Conservation (phyloP, 2,888 invertebrate genomes). For the Drosophila buzzatii region DNA sequence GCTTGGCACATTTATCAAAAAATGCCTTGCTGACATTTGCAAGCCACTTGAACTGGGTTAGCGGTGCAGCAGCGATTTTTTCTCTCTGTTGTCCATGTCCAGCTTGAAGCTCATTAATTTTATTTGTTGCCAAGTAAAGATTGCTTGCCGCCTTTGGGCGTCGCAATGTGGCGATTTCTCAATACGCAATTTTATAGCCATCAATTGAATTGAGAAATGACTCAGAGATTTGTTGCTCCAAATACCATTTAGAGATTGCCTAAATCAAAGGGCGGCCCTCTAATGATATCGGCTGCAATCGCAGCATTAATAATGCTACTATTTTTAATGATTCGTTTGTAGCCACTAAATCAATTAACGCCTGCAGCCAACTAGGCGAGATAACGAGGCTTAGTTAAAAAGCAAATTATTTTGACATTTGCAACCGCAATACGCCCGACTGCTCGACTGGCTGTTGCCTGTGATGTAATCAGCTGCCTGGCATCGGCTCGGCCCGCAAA, state of each 20-base stretch:
- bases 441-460: constrained; percentile 26
- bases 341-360: constrained; percentile 72
- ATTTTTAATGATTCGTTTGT: constrained; percentile 40
- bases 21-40: constrained; percentile 73
- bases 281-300: constrained; percentile 47
- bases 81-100: constrained; percentile 37
- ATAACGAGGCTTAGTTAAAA: constrained; percentile 56
- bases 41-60: constrained; percentile 73
- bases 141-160: constrained; percentile 44
- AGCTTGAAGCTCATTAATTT: constrained; percentile 68
- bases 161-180: constrained; percentile 58
- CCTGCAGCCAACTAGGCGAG: constrained; percentile 58
- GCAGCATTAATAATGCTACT: constrained; percentile 47
- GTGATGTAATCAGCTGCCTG: constrained; percentile 63
- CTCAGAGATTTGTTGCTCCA: constrained; percentile 15
- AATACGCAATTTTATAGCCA: constrained; percentile 64
- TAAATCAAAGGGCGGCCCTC: constrained; percentile 62
- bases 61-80: constrained; percentile 45
- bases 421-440: constrained; percentile 76
- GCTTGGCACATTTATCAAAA: constrained; percentile 78
- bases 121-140: constrained; percentile 58
- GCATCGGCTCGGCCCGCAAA: constrained; percentile 52
- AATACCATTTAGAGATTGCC: constrained; percentile 48
- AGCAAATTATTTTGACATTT: constrained; percentile 74
- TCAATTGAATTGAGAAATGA: constrained; percentile 46